Evolutionary conservation across 2,113 vertebrate genomes (phyloP), one percentile per base, ranked within the genome.

Genomic region (Bubalus kerabau): DNA sequence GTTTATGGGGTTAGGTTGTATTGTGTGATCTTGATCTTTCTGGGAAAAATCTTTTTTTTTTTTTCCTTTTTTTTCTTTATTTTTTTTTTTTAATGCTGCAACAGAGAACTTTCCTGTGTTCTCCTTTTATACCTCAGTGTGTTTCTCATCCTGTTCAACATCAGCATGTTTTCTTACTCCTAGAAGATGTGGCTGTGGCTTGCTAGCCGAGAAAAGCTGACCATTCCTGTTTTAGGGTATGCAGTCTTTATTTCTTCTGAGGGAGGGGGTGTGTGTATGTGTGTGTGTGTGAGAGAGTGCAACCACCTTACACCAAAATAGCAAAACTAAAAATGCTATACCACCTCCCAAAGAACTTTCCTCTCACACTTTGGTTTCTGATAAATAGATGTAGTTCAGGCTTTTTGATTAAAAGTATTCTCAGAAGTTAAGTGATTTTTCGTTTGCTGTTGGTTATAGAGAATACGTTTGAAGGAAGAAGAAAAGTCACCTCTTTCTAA

Each of bases 111-210:
- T 95, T 90, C 96, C 98, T 98, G 97, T 96, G 98, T 99, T 98
- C 98, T 98, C 97, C 97, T 98, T 98, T 98, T 98, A 98, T 99
- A 99, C 98, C 99, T 99, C 98, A 98, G 67, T 98, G 97, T 97
- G 95, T 98, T 98, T 98, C 90, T 98, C 98, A 98, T 98, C 93
- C 97, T 98, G 96, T 97, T 26, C 93, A 96, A 86, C 97, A 96
- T 97, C 92, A 96, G 82, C 97, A 96, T 97, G 91, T 96, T 52
- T 92, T 97, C 95, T 98, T 95, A 90, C 96, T 98, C 97, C 97
- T 98, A 97, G 97, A 96, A 6, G 48, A 91, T 81, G 97, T 97
- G 97, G 98, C 97, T 98, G 97, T 97, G 97, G 96, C 98, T 98
- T 89, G 74, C 97, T 98, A 0, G 24, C 98, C 54, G 6, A 95